Conservation (phyloP, 2,888 invertebrate genomes). For the Deilephila porcellus region DNA sequence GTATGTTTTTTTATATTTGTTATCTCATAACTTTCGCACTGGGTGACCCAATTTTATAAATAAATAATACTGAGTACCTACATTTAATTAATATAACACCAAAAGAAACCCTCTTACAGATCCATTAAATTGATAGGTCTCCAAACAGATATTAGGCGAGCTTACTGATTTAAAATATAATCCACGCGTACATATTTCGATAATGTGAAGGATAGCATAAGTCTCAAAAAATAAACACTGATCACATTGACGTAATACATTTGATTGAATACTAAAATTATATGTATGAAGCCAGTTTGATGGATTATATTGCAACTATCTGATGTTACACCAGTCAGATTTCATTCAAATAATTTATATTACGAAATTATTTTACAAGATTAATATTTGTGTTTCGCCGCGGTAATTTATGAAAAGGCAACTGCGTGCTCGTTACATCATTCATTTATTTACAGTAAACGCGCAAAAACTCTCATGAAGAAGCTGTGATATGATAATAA, state of each 20-base stretch:
- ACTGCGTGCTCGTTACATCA: background rate
- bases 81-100: too few species aligned
- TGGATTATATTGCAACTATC: constrained; percentile 6
- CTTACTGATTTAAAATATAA: background rate
- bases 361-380: constrained; percentile 5
- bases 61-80: too few species aligned
- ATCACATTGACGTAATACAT: background rate
- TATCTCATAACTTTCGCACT: too few species aligned
- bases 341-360: constrained; percentile 6
- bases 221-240: too few species aligned
- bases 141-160: too few species aligned
- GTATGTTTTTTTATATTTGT: too few species aligned
- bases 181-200: background rate
- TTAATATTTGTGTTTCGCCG: constrained; percentile 3
- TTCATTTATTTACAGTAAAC: background rate
- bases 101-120: too few species aligned
- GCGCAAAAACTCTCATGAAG: background rate
- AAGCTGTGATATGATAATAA: background rate
- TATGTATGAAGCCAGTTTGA: background rate
- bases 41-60: too few species aligned
- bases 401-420: background rate
- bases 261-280: background rate
- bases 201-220: too few species aligned
- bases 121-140: too few species aligned
- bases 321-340: constrained; percentile 6